Percentiles rank a stretch among this genome's conserved stretches.
Conservation (phyloP, 37 sponge, comb jelly and placozoan genomes). For the Eunapius fragilis region DNA sequence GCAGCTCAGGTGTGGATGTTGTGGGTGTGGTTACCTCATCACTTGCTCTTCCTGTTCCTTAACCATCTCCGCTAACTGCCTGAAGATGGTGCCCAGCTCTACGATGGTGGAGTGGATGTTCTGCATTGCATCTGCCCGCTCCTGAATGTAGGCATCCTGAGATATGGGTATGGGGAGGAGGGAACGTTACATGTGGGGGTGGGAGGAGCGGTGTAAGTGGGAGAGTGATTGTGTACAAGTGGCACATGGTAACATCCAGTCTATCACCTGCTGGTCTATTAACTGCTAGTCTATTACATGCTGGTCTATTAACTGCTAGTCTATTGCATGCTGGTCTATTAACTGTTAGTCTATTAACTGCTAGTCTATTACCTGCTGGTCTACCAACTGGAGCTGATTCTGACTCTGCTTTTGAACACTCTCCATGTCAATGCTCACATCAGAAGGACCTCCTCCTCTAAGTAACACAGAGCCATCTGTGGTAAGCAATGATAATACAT, state of each 20-base stretch:
- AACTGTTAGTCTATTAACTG: conserved; percentile 59
- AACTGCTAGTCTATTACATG: conserved; percentile 60
- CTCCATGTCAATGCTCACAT: conserved; percentile 78
- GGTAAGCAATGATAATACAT: neutral
- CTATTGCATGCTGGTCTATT: conserved; percentile 68
- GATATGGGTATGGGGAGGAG: no score
- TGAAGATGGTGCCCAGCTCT: conserved; percentile 93
- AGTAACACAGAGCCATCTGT: conserved; percentile 68
- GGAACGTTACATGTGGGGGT: neutral
- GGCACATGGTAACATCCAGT: no score
- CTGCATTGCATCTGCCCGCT: conserved; percentile 94
- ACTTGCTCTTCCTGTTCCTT: conserved; percentile 96
- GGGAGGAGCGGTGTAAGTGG: neutral
- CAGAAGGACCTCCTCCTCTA: conserved; percentile 29
- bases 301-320: conserved; percentile 58
- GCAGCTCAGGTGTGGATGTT: no score
- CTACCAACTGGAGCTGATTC: conserved; percentile 51
- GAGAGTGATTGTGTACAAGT: neutral
- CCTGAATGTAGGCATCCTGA: conserved; percentile 86
- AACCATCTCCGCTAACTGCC: conserved; percentile 97
- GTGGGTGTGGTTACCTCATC: conserved; percentile 58
- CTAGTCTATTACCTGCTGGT: conserved; percentile 71
- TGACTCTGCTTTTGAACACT: conserved; percentile 34
- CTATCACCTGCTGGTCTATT: conserved; percentile 70
- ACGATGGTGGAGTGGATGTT: conserved; percentile 96